Evolutionary conservation across 1,140 invertebrate genomes (phyloP).

Genomic region (Psilanteris sp.): DNA sequence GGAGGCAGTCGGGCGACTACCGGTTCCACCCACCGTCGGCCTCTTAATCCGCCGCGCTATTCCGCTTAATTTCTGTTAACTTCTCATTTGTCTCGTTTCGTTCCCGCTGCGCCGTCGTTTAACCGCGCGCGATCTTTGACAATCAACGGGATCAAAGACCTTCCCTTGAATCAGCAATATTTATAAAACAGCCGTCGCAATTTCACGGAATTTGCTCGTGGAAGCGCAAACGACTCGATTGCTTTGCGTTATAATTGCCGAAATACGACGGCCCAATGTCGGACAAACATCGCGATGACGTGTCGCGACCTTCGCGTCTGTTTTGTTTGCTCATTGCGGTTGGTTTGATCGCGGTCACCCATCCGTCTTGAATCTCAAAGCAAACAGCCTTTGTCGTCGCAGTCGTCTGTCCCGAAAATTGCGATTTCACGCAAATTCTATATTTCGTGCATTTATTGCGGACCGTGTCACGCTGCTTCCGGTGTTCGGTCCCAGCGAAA

Average conservation of each 20-base stretch:
- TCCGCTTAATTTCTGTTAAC: slow-evolving; percentile 64
- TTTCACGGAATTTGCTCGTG: slow-evolving; percentile 8
- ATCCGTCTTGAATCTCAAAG: too few species aligned
- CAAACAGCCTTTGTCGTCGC: too few species aligned
- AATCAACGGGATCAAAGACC: slow-evolving; percentile 57
- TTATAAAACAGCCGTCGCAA: slow-evolving; percentile 2
- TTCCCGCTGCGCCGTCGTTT: slow-evolving; percentile 31
- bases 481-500: too few species aligned
- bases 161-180: slow-evolving; percentile 46
- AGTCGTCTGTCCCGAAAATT: too few species aligned
- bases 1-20: slow-evolving; percentile 38
- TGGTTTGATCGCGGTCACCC: too few species aligned
- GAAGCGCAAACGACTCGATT: slow-evolving; percentile 5
- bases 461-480: too few species aligned
- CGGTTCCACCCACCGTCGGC: slow-evolving; percentile 60
- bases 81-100: slow-evolving; percentile 63
- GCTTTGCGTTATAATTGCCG: not conserved
- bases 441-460: too few species aligned
- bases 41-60: slow-evolving; percentile 55
- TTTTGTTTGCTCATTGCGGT: too few species aligned
- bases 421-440: too few species aligned
- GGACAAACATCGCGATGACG: too few species aligned
- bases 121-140: slow-evolving; percentile 47
- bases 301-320: too few species aligned
- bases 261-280: not conserved